phyloP scores from a whole-genome alignment of 1,140 invertebrate species.

The Thalassaphorura encarpata region DNA sequence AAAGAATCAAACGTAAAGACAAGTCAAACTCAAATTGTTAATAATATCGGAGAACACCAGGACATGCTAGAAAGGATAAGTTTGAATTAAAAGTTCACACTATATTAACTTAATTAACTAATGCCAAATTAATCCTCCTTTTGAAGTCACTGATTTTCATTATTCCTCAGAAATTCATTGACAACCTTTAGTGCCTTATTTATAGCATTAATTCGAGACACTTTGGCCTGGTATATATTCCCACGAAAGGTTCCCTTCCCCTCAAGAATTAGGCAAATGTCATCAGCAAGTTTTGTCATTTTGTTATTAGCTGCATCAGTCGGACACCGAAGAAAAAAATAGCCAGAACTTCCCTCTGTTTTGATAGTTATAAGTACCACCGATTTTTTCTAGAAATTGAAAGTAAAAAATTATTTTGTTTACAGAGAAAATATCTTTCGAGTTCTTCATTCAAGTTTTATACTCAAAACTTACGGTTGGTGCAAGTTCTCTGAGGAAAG shows the following conservation, averaged over 20 bases:
- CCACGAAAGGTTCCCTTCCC: slow-evolving; percentile 23
- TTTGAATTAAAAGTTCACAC: too few species aligned
- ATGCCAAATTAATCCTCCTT: too few species aligned
- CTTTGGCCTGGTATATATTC: slow-evolving; percentile 25
- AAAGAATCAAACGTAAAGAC: too few species aligned
- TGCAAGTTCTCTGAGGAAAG: slow-evolving; percentile 24
- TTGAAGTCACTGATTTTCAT: too few species aligned
- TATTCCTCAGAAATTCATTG: too few species aligned
- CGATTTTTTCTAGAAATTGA: too few species aligned
- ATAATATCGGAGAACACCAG: too few species aligned
- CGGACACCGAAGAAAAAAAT: slow-evolving; percentile 20
- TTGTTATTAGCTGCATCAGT: background rate
- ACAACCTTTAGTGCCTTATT: slow-evolving; percentile 21
- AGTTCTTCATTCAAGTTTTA: background rate
- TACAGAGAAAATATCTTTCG: background rate
- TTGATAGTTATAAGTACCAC: slow-evolving; percentile 27
- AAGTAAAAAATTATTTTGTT: slow-evolving; percentile 7
- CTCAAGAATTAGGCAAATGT: slow-evolving; percentile 18
- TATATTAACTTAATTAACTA: too few species aligned
- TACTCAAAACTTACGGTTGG: slow-evolving; percentile 9
- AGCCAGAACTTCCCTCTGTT: slow-evolving; percentile 14
- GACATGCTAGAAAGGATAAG: too few species aligned
- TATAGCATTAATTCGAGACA: slow-evolving; percentile 17
- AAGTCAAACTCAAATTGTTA: too few species aligned
- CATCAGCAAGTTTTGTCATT: slow-evolving; percentile 7